Evolutionary conservation across 2,113 vertebrate species (phyloP), one percentile per base, ranked within the genome.

Genomic region (Meriones unguiculatus): DNA sequence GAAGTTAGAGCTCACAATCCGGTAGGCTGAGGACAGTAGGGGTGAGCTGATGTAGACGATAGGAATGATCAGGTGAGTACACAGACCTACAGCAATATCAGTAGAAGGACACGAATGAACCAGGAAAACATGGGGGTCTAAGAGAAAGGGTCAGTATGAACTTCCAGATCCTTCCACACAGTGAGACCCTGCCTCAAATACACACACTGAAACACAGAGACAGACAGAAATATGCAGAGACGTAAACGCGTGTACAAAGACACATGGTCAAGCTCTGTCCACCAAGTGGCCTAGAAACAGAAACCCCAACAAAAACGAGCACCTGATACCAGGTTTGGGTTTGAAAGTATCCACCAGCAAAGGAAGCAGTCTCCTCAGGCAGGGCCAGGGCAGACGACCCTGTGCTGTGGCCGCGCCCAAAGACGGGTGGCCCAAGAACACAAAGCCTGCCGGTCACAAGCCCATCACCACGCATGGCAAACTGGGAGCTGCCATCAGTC

Each of bases 51-150:
- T 10, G 28, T 9, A 9, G 0, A 59, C 1, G 65, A 46, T 30
- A 52, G 50, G 20, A 4, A 18, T 2, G 50, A 32, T 9, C 41
- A 17, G 24, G 17, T 5, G 30, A 50, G 25, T 0, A 7, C 25
- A 9, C 3, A 81, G 65, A 3, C 1, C 15, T 72, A 30, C 69
- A n/a, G 22, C 2, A 5, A 67, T 0, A 2, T 52, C 2, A 5
- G 57, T 28, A 22, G 57, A 10, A n/a, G 38, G 52, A 62, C 1
- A 5, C 12, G 17, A 4, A 70, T n/a, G 10, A 35, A 30, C 13
- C 0, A 0, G 41, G 22, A 57, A 7, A 35, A 6, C 1, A 2
- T 1, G 2, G 52, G 32, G 54, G 38, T 0, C 13, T 1, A n/a
- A 50, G 24, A 70, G 35, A 15, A 2, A 2, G 18, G 41, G 4